These are phyloP conservation scores for Cnemophilus loriae DNA, from an alignment of 2,113 vertebrate species.

Conservation along the genomic window DNA sequence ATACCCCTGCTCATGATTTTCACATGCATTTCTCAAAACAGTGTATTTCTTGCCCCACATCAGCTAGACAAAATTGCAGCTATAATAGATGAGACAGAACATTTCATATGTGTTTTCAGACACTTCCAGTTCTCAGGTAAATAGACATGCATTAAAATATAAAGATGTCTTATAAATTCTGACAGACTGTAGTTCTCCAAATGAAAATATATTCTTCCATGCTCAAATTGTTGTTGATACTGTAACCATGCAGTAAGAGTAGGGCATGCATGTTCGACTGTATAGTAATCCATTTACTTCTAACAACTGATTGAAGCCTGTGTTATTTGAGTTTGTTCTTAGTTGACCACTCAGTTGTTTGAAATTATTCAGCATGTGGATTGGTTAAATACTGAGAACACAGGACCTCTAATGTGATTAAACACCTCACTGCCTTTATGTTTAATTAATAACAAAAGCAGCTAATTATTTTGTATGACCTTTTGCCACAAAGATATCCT, in stretches of 20 bases:
- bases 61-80: not conserved
- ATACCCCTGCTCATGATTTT: not conserved
- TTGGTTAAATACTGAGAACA: not conserved
- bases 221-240: not conserved
- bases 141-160: not conserved
- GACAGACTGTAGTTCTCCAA: not conserved
- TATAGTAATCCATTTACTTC: not conserved
- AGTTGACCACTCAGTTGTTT: not conserved
- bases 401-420: not conserved
- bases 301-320: not conserved
- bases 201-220: not conserved
- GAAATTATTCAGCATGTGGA: not conserved
- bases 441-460: conserved; percentile 12
- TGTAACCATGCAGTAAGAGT: not conserved
- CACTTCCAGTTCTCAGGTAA: not conserved
- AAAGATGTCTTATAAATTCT: not conserved
- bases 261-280: not conserved
- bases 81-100: not conserved
- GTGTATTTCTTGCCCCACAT: not conserved
- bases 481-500: not conserved
- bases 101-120: not conserved
- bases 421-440: not conserved
- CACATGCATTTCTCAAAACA: not conserved
- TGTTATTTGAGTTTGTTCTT: not conserved
- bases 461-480: conserved; percentile 11